Evolutionary conservation across 2,113 vertebrate genomes (phyloP).

Genomic region (Xiphorhynchus elegans): DNA sequence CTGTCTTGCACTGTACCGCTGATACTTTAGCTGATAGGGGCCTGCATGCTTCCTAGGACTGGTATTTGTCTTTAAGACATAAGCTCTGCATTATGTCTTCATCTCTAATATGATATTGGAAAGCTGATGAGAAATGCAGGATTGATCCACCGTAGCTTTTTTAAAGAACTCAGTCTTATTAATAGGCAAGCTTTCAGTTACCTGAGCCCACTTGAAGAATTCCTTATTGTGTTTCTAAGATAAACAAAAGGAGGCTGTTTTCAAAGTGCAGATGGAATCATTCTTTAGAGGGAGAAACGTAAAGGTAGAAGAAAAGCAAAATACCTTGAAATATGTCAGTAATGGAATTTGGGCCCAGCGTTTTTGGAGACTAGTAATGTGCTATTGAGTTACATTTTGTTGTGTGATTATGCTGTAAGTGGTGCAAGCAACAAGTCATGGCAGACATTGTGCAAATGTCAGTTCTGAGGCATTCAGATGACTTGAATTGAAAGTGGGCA

Average conservation of each 20-base stretch:
- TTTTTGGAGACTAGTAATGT: not conserved
- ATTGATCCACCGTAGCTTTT: not conserved
- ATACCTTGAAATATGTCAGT: not conserved
- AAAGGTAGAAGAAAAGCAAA: not conserved
- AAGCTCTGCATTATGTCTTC: not conserved
- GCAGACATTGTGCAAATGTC: not conserved
- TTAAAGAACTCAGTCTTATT: not conserved
- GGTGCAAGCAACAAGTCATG: not conserved
- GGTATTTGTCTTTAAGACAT: not conserved
- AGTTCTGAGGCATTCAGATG: not conserved
- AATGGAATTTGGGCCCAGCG: not conserved
- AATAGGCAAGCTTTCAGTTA: not conserved
- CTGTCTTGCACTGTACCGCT: rapidly evolving
- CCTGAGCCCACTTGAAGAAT: not conserved
- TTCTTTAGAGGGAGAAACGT: not conserved
- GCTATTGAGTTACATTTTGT: not conserved
- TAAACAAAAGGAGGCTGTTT: not conserved
- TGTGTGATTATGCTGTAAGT: not conserved
- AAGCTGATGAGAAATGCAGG: not conserved
- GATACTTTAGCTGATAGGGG: not conserved
- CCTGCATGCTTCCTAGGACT: not conserved
- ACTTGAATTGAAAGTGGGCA: not conserved
- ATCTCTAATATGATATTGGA: not conserved
- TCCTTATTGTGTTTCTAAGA: not conserved
- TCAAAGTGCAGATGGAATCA: not conserved